Percentiles rank a stretch among this genome's conserved stretches.
These are phyloP conservation scores for Xiphophorus couchianus DNA, from an alignment of 2,113 vertebrate genomes.

Conservation along the genomic window DNA sequence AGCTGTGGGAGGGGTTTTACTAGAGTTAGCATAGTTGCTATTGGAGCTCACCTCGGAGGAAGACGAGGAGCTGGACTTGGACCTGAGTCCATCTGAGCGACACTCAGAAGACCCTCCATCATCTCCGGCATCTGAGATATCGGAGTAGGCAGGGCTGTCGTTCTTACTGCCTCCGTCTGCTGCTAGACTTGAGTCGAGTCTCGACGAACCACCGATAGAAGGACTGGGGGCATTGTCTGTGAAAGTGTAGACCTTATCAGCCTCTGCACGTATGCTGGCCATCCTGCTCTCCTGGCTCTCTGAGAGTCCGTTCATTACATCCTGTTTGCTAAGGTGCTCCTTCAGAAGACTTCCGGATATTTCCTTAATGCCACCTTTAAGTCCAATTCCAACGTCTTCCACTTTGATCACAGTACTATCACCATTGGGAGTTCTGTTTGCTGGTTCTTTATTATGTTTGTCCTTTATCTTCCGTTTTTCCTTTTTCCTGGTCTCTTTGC, in stretches of 20 bases:
- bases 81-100: constrained; percentile 87
- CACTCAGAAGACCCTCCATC: constrained; percentile 92
- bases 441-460: constrained; percentile 87
- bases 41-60: constrained; percentile 85
- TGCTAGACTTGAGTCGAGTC: constrained; percentile 86
- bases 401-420: constrained; percentile 86
- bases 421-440: constrained; percentile 82
- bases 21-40: constrained; percentile 80
- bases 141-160: constrained; percentile 97
- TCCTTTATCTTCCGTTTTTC: constrained; percentile 95
- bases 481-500: constrained; percentile 96
- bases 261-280: constrained; percentile 98
- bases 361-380: constrained; percentile 88
- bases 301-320: constrained; percentile 86
- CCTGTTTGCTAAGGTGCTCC: constrained; percentile 94
- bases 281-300: constrained; percentile 96
- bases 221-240: constrained; percentile 98
- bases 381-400: constrained; percentile 78
- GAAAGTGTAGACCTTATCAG: constrained; percentile 98
- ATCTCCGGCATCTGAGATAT: constrained; percentile 96
- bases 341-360: constrained; percentile 93
- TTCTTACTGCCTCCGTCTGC: constrained; percentile 90
- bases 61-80: constrained; percentile 87
- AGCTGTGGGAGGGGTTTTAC: constrained; percentile 84
- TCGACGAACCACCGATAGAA: constrained; percentile 92